Evolutionary conservation across 2,113 vertebrate species (phyloP), one percentile per base, ranked within the genome.

Genomic region (Polyodon spathula): DNA sequence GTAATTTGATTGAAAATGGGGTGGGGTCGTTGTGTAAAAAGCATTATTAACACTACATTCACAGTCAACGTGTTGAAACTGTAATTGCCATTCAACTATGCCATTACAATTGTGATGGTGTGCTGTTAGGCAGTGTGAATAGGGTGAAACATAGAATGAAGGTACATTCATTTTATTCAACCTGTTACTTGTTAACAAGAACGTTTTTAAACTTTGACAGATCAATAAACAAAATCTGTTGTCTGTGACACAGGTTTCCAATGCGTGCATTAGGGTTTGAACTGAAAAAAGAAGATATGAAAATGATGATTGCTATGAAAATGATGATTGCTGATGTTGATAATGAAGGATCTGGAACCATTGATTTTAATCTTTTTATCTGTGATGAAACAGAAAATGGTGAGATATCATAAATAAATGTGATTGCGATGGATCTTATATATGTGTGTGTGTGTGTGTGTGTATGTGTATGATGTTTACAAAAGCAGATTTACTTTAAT

Each of bases 261-360:
- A 92, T 96, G 92, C 79, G 85, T 52, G 93, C 96, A 43, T 84
- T 96, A 37, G 92, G 95, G 27, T 95, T 98, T 81, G 92, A 97
- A 71, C 93, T 93, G 44, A 98, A 93, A 79, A 94, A 95, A 70
- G 94, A 96, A 69, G 94, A 97, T 71, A 84, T 97, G 62, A 94
- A 85, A 77, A 90, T 90, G 73, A 88, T 97, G 90, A 84, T 93
- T 63, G 79, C 89, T 63, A 84, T 97, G 62, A 94, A 85, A 77
- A 90, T 90, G 73, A 88, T 97, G 90, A 84, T 93, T 63, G 79
- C 89, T 63, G 91, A 95, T 63, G 78, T 92, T n/a, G 87, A 94
- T 68, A 93, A 86, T 68, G 91, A 90, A 54, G 85, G 86, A 60
- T 89, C 79, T 0, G 89, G 86, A 58, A 90, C 82, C 17, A 91